Base-by-base conservation (phyloP, 2,797 vertebrate genomes). In the Lepus townsendii region DNA sequence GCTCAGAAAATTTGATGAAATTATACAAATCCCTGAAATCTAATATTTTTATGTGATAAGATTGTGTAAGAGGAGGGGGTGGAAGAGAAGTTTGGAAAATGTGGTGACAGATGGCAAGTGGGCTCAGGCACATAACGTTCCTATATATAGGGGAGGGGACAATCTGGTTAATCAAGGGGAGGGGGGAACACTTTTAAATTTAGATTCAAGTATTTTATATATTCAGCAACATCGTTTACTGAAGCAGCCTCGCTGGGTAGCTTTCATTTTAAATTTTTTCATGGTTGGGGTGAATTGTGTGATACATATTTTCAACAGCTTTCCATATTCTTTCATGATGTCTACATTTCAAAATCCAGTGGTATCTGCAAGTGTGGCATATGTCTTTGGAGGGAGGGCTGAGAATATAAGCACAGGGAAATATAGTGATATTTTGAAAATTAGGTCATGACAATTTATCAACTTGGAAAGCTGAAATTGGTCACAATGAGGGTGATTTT, bases 41-140 rank as follows among this genome's bases (percentile, higher is more conserved):
- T 97, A 97, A 97, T 97, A 97, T 97, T 97, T 97, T 97, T 96
- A 96, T 97, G 97, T 97, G 97, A 97, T 97, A 97, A 97, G 97
- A 97, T 97, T 97, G 97, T 97, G 97, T 96, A 97, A 97, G 96
- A 96, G 96, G 92, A 97, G 97, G 96, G 96, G 96, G 97, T 96
- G 97, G 96, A 95, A 95, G 95, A 96, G 97, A 97, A 97, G 96
- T 97, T 97, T 96, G 86, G 96, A 95, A 96, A 96, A 97, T 96
- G 93, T 95, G 93, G 82, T 96, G 93, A 94, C 97, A 97, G 97
- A 96, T 97, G 97, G 97, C 83, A 97, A 97, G 97, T 97, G 97
- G 97, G 97, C 97, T 97, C 96, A 97, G 93, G 97, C 97, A 97
- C 97, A 97, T 38, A 96, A 92, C 73, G 65, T 97, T 97, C 96